Conservation (phyloP, 2,113 vertebrate genomes). For the Urocitellus parryii region DNA sequence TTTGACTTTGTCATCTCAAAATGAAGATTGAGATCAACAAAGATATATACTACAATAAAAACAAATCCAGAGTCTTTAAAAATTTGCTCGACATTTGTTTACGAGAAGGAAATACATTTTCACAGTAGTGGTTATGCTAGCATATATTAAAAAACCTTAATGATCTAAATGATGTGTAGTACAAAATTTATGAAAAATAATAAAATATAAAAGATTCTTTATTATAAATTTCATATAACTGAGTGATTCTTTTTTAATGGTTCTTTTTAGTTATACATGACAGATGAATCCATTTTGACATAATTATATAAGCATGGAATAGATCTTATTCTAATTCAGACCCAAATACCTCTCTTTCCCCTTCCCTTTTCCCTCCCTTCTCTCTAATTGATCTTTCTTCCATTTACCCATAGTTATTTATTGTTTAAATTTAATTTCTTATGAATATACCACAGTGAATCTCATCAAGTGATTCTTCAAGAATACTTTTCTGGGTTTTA, state of each 20-base stretch:
- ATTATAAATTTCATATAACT: background rate
- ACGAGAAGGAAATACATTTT: background rate
- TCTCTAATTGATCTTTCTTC: too few species aligned
- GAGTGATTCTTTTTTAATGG: background rate
- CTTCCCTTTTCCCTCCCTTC: too few species aligned
- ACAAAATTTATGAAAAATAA: slow-evolving; percentile 20
- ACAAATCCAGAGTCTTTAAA: slow-evolving; percentile 6
- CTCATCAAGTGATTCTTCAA: background rate
- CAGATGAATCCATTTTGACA: too few species aligned
- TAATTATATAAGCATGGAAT: too few species aligned
- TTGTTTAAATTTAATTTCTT: too few species aligned
- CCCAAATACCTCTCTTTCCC: too few species aligned
- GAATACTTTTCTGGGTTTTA: slow-evolving; percentile 33
- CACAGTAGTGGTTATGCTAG: background rate
- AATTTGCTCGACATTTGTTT: background rate
- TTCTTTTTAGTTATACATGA: too few species aligned
- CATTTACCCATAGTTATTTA: too few species aligned
- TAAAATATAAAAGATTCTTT: background rate
- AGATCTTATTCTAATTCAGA: too few species aligned
- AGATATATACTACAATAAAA: background rate
- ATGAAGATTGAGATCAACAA: background rate
- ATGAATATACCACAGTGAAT: too few species aligned
- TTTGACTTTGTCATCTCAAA: background rate
- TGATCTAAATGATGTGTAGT: background rate
- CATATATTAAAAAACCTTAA: background rate